Evolutionary conservation across 2,888 invertebrate species (phyloP), one percentile per base, ranked within the genome.

Genomic region (Drosophila stalkeri): DNA sequence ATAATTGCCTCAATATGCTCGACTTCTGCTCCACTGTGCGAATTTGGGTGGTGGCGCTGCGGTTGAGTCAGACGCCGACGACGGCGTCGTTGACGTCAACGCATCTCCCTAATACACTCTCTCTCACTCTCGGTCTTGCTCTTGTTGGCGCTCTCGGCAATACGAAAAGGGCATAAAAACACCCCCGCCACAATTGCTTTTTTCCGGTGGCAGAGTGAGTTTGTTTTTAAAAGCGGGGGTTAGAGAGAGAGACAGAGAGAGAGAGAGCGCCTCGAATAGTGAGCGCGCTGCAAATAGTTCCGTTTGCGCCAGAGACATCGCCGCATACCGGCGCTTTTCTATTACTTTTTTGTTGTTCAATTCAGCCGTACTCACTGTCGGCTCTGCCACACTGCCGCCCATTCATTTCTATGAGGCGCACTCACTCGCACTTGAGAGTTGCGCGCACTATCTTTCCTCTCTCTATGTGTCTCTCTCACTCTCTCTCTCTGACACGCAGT

Each of bases 11-110:
- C 61, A 72, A 72, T 65, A 77, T 68, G 69, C 35, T 59, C 18
- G 49, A 72, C 47, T 77, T 83, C 47, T 64, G 82, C 56, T 70
- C 82, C 86, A 85, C 89, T 85, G 88, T 87, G 81, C 88, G 56
- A 81, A 72, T 65, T 78, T 82, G 85, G 86, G 86, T 86, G 88
- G 86, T 82, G 85, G 75, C 82, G 72, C 67, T 67, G 75, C 54
- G 77, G 73, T 73, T 81, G 79, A 73, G 75, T 71, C 80, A 77
- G 76, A 65, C 68, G 33, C n/a, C 60, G 64, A 55, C 62, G 35
- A 47, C 64, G 44, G 12, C 65, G 46, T 55, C 73, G 75, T 80
- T 86, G 87, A 85, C 85, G 86, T 82, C 75, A 77, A 73, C 54
- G 37, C 63, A 61, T 39, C 74, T 69, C 77, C 62, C 85, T 49